A percentile compares a stretch with the other conserved stretches of the same genome.
Conservation (phyloP, 2,113 vertebrate genomes). For the Ondatra zibethicus region DNA sequence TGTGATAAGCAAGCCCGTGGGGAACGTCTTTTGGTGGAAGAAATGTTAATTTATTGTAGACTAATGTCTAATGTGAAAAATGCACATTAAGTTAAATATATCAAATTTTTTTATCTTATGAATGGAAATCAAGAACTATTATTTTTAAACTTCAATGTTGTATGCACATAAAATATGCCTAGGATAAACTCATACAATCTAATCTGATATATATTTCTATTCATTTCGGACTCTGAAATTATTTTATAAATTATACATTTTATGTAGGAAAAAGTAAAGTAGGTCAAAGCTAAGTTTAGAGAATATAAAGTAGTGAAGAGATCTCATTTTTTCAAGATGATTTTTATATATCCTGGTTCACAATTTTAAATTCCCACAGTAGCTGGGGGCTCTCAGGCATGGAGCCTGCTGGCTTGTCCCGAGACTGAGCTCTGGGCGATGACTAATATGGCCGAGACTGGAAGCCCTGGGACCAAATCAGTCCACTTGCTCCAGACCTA, state of each 20-base stretch:
- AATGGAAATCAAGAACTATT: not conserved
- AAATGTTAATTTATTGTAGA: not conserved
- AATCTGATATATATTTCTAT: not conserved
- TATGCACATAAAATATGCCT: not conserved
- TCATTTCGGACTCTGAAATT: not conserved
- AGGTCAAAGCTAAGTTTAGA: not conserved
- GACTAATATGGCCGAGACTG: no score
- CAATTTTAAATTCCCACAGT: not conserved
- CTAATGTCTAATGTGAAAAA: not conserved
- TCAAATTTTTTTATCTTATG: not conserved
- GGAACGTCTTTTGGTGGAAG: not conserved
- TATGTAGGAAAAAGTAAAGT: not conserved
- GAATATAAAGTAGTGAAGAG: not conserved
- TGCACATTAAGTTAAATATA: not conserved
- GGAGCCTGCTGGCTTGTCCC: not conserved
- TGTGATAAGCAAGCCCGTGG: not conserved
- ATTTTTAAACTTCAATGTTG: not conserved
- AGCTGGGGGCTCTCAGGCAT: not conserved
- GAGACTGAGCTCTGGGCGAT: not conserved
- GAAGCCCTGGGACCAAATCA: rapidly evolving
- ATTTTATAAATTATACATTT: not conserved
- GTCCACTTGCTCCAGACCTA: not conserved
- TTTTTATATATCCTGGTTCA: not conserved
- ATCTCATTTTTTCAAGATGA: not conserved
- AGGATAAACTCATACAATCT: not conserved